These are phyloP conservation scores for Dynastes maya DNA, from an alignment of 2,888 invertebrate species.

Conservation along the genomic window DNA sequence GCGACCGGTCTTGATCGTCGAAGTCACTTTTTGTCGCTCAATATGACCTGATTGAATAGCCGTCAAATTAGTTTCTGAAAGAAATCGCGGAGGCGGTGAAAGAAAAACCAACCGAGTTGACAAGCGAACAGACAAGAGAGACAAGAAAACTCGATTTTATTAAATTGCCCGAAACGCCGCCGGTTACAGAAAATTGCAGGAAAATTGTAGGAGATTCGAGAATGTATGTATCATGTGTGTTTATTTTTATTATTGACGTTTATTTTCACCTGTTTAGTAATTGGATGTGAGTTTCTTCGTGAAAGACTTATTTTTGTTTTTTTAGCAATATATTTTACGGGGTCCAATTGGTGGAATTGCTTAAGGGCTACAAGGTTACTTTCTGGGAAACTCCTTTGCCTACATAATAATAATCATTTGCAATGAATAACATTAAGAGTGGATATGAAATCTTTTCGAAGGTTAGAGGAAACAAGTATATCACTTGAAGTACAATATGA, in stretches of 20 bases:
- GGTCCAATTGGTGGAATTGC: too few relatives aligned
- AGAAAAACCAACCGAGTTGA: slow-evolving; percentile 20
- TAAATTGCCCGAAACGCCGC: slow-evolving; percentile 39
- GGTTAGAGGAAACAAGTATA: too few relatives aligned
- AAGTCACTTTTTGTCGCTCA: slow-evolving; percentile 30
- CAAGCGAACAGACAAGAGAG: slow-evolving; percentile 7
- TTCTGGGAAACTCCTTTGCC: too few relatives aligned
- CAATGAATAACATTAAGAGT: too few relatives aligned
- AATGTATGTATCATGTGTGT: slow-evolving; percentile 22
- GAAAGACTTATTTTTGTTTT: too few relatives aligned
- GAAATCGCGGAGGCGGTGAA: neutral
- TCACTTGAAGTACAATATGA: too few relatives aligned
- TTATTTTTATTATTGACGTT: slow-evolving; percentile 22
- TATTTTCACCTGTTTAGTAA: slow-evolving; percentile 16
- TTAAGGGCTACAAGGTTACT: too few relatives aligned
- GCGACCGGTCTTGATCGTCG: slow-evolving; percentile 18
- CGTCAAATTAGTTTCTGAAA: slow-evolving; percentile 32
- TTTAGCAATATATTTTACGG: too few relatives aligned
- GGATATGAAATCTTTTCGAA: too few relatives aligned
- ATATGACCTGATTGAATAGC: slow-evolving; percentile 44
- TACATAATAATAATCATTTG: too few relatives aligned
- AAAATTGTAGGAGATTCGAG: slow-evolving; percentile 28
- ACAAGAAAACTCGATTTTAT: slow-evolving; percentile 44
- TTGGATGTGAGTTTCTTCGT: neutral
- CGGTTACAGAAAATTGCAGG: slow-evolving; percentile 29